Evolutionary conservation across 2,888 invertebrate genomes (phyloP), one percentile per base, ranked within the genome.

Genomic region (Heliconius ethilla): DNA sequence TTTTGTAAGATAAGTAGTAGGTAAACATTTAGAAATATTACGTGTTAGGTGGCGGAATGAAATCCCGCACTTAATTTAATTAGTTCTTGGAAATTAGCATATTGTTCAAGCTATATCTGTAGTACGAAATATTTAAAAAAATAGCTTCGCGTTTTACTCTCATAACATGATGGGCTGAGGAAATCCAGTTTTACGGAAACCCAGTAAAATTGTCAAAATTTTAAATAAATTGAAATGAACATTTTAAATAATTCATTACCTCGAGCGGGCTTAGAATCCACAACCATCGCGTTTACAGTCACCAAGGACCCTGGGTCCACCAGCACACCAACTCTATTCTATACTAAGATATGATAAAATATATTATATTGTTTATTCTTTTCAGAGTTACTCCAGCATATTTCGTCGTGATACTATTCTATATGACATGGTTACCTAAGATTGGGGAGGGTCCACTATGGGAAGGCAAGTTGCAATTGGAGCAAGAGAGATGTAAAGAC

Each of bases 401-500:
- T 84, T 86, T 96, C 78, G 95, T 97, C 0, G 95, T 97, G 25
- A 95, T 97, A 85, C 95, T 96, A 29, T 95, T 97, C 84, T 97
- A 97, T 87, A 96, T 96, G 88, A 97, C 97, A 0, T 96, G 97
- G 95, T 91, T 97, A 74, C 95, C 95, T 6, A 95, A 96, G 86
- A 89, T 97, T 37, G 96, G 96, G 27, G 95, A 95, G 81, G 97
- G 97, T 0, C 97, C 97, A 0, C 90, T 97, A 70, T 97, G 97
- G 97, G 92, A 96, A 59, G 92, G 95, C 27, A 93, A 95, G 81
- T 93, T 96, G 80, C 88, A 89, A n/a, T 84, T 95, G 59, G 95
- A 95, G 81, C 94, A 95, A 82, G 95, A 96, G 72, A 91, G 74
- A 45, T 97, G 97, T 83, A 87, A 94, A 81, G 89, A 92, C 1